Conservation (phyloP, 2,113 vertebrate genomes). For the Boleophthalmus pectinirostris region DNA sequence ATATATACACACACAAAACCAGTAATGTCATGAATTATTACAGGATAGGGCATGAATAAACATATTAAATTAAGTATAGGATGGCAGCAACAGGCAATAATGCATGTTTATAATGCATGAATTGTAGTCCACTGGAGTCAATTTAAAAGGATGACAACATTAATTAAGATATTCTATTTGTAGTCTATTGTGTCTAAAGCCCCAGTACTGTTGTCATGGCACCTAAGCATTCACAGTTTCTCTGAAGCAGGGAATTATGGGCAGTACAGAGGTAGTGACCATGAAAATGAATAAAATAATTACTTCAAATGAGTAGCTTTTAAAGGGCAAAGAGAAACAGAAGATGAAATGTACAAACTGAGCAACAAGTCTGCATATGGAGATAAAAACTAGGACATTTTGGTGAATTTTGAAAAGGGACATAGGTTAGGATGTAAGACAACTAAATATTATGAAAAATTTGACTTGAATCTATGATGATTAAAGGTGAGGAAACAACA, state of each 20-base stretch:
- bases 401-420: not conserved
- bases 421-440: not conserved
- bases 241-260: slow-evolving; percentile 14
- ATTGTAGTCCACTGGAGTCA: not conserved
- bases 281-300: slow-evolving; percentile 17
- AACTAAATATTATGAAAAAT: not conserved
- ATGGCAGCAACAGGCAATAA: not conserved
- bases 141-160: not conserved
- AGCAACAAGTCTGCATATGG: slow-evolving; percentile 42
- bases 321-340: slow-evolving; percentile 13
- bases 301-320: slow-evolving; percentile 12
- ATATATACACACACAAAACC: too few relatives aligned
- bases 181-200: slow-evolving; percentile 2
- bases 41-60: not conserved
- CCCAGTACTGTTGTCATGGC: slow-evolving; percentile 29
- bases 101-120: not conserved
- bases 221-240: slow-evolving; percentile 12
- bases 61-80: not conserved
- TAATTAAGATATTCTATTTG: not conserved
- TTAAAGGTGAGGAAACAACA: too few relatives aligned
- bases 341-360: not conserved
- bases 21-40: not conserved
- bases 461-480: not conserved
- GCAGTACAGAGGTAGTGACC: slow-evolving; percentile 6
- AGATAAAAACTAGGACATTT: not conserved